phyloP scores from a whole-genome alignment of 2,113 vertebrate species.

The Campylorhamphus procurvoides region DNA sequence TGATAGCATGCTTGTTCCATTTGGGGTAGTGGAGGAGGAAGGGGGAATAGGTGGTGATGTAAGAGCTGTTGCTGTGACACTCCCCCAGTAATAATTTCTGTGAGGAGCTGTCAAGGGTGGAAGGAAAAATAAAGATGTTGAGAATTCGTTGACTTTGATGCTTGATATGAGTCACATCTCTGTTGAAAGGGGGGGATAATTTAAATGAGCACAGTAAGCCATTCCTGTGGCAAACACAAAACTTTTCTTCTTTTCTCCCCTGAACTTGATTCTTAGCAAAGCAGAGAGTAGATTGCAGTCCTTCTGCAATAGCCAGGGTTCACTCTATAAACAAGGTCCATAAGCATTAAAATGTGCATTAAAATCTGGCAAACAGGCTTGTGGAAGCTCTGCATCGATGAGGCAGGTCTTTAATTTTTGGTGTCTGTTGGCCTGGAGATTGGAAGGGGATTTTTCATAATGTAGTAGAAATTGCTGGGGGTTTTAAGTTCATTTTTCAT shows the following conservation, averaged over 20 bases:
- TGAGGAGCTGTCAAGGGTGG: not conserved
- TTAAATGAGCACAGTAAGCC: not conserved
- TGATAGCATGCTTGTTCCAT: conserved; percentile 34
- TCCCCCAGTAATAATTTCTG: not conserved
- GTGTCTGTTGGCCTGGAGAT: not conserved
- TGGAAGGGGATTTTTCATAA: not conserved
- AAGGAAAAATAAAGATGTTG: not conserved
- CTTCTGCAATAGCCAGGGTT: not conserved
- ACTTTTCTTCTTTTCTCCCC: not conserved
- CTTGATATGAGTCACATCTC: not conserved
- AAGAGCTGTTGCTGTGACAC: not conserved
- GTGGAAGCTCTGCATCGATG: not conserved
- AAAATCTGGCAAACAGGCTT: not conserved
- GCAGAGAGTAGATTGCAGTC: not conserved
- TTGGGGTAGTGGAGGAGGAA: conserved; percentile 9
- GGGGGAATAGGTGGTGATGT: conserved; percentile 20
- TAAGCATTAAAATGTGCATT: not conserved
- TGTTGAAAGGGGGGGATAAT: not conserved
- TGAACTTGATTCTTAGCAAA: not conserved
- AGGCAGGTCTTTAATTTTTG: not conserved
- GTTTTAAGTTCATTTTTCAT: conserved; percentile 3
- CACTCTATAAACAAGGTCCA: not conserved
- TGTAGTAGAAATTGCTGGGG: not conserved
- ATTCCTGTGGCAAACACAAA: not conserved
- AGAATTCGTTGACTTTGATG: not conserved